phyloP scores from a whole-genome alignment of 2,888 invertebrate genomes.

The Lepidocyrtoides sp. region DNA sequence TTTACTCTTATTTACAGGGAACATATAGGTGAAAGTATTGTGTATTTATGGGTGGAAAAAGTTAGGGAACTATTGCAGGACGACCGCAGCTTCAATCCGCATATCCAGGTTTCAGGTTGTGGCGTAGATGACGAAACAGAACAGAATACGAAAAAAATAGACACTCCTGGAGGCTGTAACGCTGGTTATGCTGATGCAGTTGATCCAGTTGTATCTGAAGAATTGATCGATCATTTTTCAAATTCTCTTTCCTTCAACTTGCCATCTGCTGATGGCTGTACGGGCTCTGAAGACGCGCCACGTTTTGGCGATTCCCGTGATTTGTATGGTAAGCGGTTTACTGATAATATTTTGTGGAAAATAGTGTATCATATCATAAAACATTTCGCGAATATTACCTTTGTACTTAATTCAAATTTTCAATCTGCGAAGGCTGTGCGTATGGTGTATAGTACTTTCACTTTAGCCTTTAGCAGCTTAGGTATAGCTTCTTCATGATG shows the following conservation, averaged over 20 bases:
- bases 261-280: neutral
- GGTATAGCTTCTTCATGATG: no score
- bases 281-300: neutral
- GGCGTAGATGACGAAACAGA: neutral
- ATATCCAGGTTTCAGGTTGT: neutral
- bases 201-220: constrained; percentile 34
- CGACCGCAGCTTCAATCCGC: constrained; percentile 39
- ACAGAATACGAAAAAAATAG: constrained; percentile 45
- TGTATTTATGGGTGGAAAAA: constrained; percentile 93
- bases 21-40: constrained; percentile 90
- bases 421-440: no score
- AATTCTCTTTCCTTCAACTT: constrained; percentile 46
- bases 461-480: no score
- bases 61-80: constrained; percentile 89
- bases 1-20: constrained; percentile 87
- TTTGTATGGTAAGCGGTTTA: constrained; percentile 9
- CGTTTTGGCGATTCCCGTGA: no score
- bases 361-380: no score
- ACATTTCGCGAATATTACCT: neutral
- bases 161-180: neutral
- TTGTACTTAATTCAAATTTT: neutral
- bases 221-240: constrained; percentile 64
- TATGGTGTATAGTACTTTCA: no score
- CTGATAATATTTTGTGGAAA: neutral
- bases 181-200: neutral